Evolutionary conservation across 2,113 vertebrate species (phyloP).

Genomic region (Nerophis ophidion): DNA sequence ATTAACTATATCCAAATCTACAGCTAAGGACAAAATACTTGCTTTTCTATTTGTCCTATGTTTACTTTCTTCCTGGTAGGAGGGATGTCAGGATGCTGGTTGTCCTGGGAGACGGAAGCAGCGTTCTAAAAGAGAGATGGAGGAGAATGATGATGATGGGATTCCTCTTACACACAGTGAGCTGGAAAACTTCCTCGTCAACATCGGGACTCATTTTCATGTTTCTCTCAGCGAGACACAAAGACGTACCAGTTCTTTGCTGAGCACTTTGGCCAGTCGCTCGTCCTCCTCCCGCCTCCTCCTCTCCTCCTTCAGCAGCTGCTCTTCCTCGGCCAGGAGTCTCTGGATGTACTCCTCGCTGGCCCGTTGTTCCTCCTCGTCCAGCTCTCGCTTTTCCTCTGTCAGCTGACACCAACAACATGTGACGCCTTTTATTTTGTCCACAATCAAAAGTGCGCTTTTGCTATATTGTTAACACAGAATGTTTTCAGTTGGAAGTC

Average conservation of each 20-base stretch:
- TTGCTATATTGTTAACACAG: not conserved
- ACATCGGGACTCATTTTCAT: not conserved
- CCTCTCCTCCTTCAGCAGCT: conserved; percentile 64
- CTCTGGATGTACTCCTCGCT: conserved; percentile 84
- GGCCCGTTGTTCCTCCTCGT: conserved; percentile 81
- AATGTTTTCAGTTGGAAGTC: not conserved
- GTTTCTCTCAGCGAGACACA: too few relatives aligned
- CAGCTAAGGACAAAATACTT: conserved; percentile 25
- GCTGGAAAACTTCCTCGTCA: not conserved
- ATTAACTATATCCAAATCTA: not conserved
- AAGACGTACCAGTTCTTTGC: conserved; percentile 73
- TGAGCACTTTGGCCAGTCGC: conserved; percentile 78
- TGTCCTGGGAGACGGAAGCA: conserved; percentile 15
- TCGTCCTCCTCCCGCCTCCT: conserved; percentile 76
- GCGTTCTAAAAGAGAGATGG: conserved; percentile 49
- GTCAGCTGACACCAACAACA: conserved; percentile 68
- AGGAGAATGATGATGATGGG: not conserved
- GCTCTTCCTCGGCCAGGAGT: conserved; percentile 80
- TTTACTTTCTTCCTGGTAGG: conserved; percentile 62
- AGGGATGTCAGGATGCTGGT: not conserved
- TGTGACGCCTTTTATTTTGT: not conserved
- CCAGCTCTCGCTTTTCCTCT: conserved; percentile 76
- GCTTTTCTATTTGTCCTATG: conserved; percentile 82
- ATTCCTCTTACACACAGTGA: too few relatives aligned
- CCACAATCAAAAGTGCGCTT: not conserved